A percentile compares a stretch with the other conserved stretches of the same genome.
Conservation (phyloP, 2,888 invertebrate species). For the Drosophila borborema region DNA sequence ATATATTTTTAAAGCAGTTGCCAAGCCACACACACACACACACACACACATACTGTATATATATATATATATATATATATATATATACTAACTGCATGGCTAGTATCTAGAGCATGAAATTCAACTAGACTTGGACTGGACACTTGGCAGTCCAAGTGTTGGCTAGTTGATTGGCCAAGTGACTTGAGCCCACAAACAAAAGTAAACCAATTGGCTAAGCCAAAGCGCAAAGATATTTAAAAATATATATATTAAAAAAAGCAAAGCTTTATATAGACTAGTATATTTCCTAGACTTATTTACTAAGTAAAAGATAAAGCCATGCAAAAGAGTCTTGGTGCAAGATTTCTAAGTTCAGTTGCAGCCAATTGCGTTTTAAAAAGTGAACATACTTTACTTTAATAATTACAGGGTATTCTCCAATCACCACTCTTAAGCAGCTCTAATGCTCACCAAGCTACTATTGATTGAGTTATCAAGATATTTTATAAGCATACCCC, state of each 20-base stretch:
- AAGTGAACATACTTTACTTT: too few species aligned
- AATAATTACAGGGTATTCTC: too few species aligned
- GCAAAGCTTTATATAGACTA: background rate
- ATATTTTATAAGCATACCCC: background rate
- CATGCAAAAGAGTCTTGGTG: background rate
- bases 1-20: constrained; percentile 29
- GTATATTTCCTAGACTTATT: background rate
- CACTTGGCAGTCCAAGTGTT: constrained; percentile 42
- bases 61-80: constrained; percentile 48
- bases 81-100: constrained; percentile 57
- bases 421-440: background rate
- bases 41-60: constrained; percentile 16
- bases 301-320: background rate
- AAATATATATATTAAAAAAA: background rate
- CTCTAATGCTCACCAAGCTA: background rate
- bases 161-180: constrained; percentile 54
- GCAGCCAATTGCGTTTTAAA: too few species aligned
- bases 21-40: constrained; percentile 32
- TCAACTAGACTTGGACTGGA: constrained; percentile 52
- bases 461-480: background rate
- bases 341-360: too few species aligned
- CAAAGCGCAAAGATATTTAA: constrained; percentile 19
- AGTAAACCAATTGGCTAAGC: constrained; percentile 48
- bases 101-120: constrained; percentile 79
- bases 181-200: constrained; percentile 45